Conservation (phyloP, 1,140 invertebrate species). For the Rhynchophorus ferrugineus region DNA sequence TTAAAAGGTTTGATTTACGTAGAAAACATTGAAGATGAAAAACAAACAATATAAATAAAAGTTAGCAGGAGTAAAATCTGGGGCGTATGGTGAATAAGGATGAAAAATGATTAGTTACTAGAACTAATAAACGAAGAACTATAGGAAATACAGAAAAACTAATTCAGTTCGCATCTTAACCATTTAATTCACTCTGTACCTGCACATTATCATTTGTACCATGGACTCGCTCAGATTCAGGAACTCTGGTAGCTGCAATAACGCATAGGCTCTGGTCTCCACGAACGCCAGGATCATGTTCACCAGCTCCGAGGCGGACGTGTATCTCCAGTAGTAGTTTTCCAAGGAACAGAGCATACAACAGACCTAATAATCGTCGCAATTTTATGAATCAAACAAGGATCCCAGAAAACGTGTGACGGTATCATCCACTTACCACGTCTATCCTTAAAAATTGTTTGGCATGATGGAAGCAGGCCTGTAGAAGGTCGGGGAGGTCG, state of each 20-base stretch:
- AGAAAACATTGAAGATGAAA: too few species aligned
- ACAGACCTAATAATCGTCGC: conserved; percentile 65
- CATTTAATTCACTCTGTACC: conserved; percentile 31
- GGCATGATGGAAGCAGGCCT: conserved; percentile 91
- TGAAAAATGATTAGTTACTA: too few species aligned
- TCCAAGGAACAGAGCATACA: conserved; percentile 86
- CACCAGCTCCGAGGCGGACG: conserved; percentile 84
- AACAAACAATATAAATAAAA: too few species aligned
- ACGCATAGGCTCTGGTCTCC: conserved; percentile 72
- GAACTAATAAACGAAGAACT: too few species aligned
- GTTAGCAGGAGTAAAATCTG: too few species aligned
- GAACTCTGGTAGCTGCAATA: conserved; percentile 79
- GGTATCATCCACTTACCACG: conserved; percentile 68
- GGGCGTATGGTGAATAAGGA: too few species aligned
- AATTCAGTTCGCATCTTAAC: neutral
- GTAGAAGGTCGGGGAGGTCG: conserved; percentile 83
- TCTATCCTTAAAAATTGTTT: conserved; percentile 88
- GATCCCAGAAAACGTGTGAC: too few species aligned
- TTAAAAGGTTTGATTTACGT: too few species aligned
- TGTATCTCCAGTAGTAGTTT: conserved; percentile 94
- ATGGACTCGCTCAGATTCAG: conserved; percentile 84
- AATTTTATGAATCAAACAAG: too few species aligned
- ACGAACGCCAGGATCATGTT: conserved; percentile 91
- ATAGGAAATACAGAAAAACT: neutral
- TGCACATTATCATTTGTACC: conserved; percentile 91